Evolutionary conservation across 2,797 vertebrate genomes (phyloP).

Genomic region (Cirrhinus molitorella): DNA sequence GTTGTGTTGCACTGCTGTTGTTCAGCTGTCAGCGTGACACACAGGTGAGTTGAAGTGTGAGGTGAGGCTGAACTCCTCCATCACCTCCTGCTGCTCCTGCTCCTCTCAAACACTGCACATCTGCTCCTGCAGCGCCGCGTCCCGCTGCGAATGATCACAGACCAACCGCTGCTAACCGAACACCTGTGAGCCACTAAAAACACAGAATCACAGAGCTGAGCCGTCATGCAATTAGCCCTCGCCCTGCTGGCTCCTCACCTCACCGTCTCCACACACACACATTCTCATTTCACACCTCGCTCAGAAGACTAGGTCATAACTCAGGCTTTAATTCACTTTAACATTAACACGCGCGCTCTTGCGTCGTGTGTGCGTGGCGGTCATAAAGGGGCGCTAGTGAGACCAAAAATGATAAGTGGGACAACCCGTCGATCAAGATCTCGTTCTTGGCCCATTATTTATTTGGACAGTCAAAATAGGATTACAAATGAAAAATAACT

Average conservation of each 20-base stretch:
- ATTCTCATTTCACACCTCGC: background rate
- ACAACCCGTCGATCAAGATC: too few species aligned
- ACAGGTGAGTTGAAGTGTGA: conserved; percentile 19
- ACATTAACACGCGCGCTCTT: background rate
- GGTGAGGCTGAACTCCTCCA: background rate
- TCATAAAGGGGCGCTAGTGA: background rate
- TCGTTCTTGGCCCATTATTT: background rate
- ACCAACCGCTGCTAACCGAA: background rate
- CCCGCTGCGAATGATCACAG: conserved; percentile 15
- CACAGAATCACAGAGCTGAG: background rate
- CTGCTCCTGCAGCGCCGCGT: background rate
- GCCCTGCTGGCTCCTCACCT: background rate
- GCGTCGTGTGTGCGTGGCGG: background rate
- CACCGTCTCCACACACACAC: background rate
- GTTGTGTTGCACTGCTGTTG: conserved; percentile 29
- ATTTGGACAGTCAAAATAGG: background rate
- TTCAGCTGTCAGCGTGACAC: background rate
- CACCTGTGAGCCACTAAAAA: conserved; percentile 21
- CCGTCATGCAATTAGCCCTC: background rate
- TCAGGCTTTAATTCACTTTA: background rate
- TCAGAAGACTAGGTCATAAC: background rate
- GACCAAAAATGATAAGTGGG: background rate
- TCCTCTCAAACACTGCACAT: background rate
- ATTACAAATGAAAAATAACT: background rate
- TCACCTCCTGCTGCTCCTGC: conserved; percentile 19